Conservation (phyloP, 2,113 vertebrate species). For the Alosa alosa region DNA sequence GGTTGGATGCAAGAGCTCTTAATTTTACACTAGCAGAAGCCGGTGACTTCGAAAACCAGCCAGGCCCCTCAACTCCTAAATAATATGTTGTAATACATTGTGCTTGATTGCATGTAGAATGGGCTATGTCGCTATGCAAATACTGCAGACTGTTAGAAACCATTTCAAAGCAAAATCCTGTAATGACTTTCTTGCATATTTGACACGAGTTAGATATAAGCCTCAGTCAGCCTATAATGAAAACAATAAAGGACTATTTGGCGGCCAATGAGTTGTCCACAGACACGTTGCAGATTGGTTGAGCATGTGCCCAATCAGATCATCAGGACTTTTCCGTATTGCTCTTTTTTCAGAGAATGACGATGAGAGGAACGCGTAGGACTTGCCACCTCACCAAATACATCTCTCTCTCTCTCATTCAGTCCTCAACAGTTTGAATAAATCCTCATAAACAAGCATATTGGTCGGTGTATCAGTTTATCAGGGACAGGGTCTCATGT, state of each 20-base stretch:
- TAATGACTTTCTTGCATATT: background rate
- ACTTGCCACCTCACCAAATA: constrained; percentile 70
- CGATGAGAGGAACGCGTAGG: constrained; percentile 43
- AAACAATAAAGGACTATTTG: background rate
- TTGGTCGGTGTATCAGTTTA: background rate
- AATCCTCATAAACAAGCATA: background rate
- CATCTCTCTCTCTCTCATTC: background rate
- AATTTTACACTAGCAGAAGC: background rate
- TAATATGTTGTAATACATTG: background rate
- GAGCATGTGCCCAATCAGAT: constrained; percentile 38
- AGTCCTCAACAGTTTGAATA: background rate
- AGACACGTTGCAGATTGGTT: constrained; percentile 71
- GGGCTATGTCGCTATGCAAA: background rate
- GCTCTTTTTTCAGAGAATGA: constrained; percentile 34
- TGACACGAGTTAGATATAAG: background rate
- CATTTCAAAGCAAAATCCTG: background rate
- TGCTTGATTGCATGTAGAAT: background rate
- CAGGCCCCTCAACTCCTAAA: background rate
- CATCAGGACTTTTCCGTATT: constrained; percentile 13
- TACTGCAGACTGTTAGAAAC: background rate
- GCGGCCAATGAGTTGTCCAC: background rate
- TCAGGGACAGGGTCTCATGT: background rate
- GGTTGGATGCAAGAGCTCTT: background rate
- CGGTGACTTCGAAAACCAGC: background rate
- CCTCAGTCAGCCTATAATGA: background rate